These are phyloP conservation scores for Temnothorax ravouxi DNA, from an alignment of 2,888 invertebrate genomes.

Conservation along the genomic window DNA sequence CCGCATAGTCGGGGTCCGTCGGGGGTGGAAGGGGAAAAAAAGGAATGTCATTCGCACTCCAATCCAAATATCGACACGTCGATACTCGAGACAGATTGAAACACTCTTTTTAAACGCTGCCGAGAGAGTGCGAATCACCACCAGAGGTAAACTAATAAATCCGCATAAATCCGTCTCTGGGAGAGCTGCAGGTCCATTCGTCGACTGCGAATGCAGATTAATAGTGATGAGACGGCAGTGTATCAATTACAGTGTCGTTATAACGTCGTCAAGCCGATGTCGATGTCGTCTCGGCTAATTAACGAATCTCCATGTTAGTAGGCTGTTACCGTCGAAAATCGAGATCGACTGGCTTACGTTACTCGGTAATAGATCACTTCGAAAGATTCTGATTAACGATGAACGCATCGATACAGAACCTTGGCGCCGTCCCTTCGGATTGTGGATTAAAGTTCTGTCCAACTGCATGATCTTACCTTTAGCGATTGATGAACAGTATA, in stretches of 20 bases:
- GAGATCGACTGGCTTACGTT: conserved; percentile 54
- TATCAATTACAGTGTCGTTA: conserved; percentile 67
- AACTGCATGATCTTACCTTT: conserved; percentile 36
- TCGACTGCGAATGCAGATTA: conserved; percentile 19
- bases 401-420: conserved; percentile 23
- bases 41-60: conserved; percentile 45
- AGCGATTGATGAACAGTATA: background rate
- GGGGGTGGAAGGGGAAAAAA: background rate
- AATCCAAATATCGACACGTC: conserved; percentile 46
- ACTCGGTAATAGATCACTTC: conserved; percentile 23
- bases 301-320: conserved; percentile 58
- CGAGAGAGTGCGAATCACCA: conserved; percentile 10
- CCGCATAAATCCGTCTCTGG: conserved; percentile 64
- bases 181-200: conserved; percentile 53
- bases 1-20: conserved; percentile 1
- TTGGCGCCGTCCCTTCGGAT: conserved; percentile 11
- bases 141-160: conserved; percentile 51
- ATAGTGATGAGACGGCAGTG: conserved; percentile 47
- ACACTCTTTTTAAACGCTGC: conserved; percentile 41
- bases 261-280: conserved; percentile 59
- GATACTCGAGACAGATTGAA: conserved; percentile 50
- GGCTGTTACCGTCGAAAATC: conserved; percentile 18
- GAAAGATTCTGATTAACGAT: conserved; percentile 58
- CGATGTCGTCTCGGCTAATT: conserved; percentile 58
- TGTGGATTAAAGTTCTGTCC: conserved; percentile 39